Percentiles rank a stretch among this genome's conserved stretches.
Conservation (phyloP, 2,888 invertebrate species). For the Ichneumon xanthorius region DNA sequence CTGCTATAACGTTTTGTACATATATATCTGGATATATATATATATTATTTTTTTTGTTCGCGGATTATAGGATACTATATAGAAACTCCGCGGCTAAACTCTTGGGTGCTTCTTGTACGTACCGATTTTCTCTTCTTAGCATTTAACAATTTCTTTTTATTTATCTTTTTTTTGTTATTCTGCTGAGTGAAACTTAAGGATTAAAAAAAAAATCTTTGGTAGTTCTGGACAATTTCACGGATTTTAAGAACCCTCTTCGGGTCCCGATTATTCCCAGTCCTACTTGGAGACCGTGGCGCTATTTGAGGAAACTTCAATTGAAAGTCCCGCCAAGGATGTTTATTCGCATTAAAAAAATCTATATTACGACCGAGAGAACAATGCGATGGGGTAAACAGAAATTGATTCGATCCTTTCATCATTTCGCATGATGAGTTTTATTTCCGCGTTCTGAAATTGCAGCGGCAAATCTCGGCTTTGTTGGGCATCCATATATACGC, state of each 20-base stretch:
- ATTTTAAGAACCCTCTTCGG: neutral
- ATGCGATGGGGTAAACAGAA: neutral
- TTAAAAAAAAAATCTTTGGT: neutral
- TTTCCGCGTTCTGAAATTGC: conserved; percentile 61
- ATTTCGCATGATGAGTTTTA: conserved; percentile 38
- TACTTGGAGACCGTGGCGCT: neutral
- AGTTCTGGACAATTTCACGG: neutral
- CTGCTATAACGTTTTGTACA: conserved; percentile 47
- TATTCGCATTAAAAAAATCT: neutral
- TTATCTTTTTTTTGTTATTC: neutral
- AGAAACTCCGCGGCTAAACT: conserved; percentile 3
- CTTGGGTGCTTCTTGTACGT: neutral
- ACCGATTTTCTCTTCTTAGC: neutral
- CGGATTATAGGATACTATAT: conserved; percentile 2
- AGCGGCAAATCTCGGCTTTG: neutral
- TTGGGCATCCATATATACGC: neutral
- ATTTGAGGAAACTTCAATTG: neutral
- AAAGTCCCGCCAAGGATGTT: neutral
- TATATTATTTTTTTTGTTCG: conserved; percentile 39
- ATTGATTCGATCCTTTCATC: neutral
- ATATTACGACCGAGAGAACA: neutral
- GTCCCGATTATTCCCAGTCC: too few species aligned
- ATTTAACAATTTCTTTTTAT: neutral
- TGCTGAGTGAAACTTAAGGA: neutral
- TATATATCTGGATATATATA: conserved; percentile 7